phyloP scores from a whole-genome alignment of 2,888 invertebrate genomes.

The Oligia latruncula region DNA sequence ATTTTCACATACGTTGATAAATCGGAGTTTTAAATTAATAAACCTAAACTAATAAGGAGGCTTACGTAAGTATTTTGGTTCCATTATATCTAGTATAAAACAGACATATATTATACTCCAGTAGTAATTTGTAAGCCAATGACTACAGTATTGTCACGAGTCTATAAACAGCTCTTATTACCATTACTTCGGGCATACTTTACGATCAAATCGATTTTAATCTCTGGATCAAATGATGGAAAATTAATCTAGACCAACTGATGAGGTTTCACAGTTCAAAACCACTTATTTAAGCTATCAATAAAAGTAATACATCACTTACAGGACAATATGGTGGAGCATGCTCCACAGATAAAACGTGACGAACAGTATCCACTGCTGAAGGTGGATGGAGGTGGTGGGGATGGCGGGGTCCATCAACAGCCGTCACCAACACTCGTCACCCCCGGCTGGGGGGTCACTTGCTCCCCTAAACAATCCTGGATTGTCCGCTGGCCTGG shows the following conservation, averaged over 20 bases:
- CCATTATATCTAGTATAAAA: neutral
- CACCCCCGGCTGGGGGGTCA: constrained; percentile 75
- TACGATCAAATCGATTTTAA: neutral
- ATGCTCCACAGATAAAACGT: constrained; percentile 70
- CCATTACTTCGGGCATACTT: neutral
- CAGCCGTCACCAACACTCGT: constrained; percentile 62
- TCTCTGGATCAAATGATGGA: neutral
- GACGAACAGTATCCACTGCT: constrained; percentile 83
- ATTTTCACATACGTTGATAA: constrained; percentile 59
- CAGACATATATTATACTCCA: neutral
- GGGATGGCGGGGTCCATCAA: constrained; percentile 67
- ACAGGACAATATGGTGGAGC: constrained; percentile 72
- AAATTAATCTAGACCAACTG: neutral
- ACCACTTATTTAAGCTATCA: neutral
- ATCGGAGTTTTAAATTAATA: constrained; percentile 49
- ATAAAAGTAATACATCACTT: constrained; percentile 20
- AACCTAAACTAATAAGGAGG: constrained; percentile 9
- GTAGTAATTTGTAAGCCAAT: too few species aligned
- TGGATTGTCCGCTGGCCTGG: constrained; percentile 83
- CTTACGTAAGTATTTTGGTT: constrained; percentile 40
- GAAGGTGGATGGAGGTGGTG: constrained; percentile 79
- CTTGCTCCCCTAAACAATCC: constrained; percentile 73
- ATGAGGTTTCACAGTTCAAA: neutral
- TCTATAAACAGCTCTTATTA: neutral
- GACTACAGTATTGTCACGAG: neutral